phyloP scores from a whole-genome alignment of 2,888 invertebrate genomes.

The Latrodectus elegans region DNA sequence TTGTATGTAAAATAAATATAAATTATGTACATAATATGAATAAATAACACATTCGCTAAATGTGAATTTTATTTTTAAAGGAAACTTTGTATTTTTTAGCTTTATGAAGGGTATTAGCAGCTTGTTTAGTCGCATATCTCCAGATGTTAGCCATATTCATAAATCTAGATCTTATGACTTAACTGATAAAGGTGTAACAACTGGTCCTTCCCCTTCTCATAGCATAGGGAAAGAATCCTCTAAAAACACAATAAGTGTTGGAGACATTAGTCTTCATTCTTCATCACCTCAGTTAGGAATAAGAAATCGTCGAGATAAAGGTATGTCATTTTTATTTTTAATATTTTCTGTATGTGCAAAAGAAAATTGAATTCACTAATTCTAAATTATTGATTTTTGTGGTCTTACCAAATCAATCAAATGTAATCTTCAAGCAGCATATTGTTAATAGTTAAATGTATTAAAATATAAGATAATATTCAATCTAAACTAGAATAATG shows the following conservation, averaged over 20 bases:
- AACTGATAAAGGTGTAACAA: conserved; percentile 48
- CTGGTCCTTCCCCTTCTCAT: conserved; percentile 64
- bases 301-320: conserved; percentile 39
- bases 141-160: conserved; percentile 67
- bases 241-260: conserved; percentile 50
- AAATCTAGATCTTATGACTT: conserved; percentile 68
- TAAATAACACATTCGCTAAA: too few relatives aligned
- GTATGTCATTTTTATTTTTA: conserved; percentile 13
- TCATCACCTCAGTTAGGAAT: conserved; percentile 66
- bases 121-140: conserved; percentile 67
- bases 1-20: too few relatives aligned
- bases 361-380: neutral
- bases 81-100: conserved; percentile 16
- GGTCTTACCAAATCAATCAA: too few relatives aligned
- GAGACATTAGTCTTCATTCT: conserved; percentile 61
- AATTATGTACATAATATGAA: too few relatives aligned
- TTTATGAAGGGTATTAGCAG: conserved; percentile 68
- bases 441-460: too few relatives aligned
- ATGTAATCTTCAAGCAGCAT: too few relatives aligned
- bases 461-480: too few relatives aligned
- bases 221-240: conserved; percentile 46
- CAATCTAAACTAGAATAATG: too few relatives aligned
- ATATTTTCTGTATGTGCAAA: neutral
- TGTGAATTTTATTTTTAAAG: too few relatives aligned
- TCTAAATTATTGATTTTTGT: too few relatives aligned